These are phyloP conservation scores for Patella caerulea DNA, from an alignment of 2,888 invertebrate species.

Conservation along the genomic window DNA sequence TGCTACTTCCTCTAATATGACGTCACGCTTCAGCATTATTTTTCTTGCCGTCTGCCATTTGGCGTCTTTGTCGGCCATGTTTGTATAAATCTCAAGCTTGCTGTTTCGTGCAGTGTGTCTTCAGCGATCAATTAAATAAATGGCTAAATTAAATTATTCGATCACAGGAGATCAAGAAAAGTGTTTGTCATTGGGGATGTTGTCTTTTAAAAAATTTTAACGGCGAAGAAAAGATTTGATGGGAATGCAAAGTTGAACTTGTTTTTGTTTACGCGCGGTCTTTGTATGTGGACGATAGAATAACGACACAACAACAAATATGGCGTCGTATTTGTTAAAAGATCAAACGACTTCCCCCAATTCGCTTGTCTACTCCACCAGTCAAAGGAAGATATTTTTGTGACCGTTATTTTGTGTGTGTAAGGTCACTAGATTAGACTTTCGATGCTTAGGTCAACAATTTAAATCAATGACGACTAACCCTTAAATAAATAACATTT, in stretches of 20 bases:
- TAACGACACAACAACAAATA: conserved; percentile 17
- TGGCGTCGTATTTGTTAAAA: conserved; percentile 7
- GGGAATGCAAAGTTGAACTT: conserved; percentile 28
- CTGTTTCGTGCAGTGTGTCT: neutral
- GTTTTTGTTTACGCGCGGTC: conserved; percentile 22
- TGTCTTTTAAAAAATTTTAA: neutral
- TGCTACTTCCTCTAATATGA: too few species aligned
- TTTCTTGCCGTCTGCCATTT: neutral
- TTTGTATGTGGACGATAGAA: conserved; percentile 8
- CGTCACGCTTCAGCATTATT: neutral
- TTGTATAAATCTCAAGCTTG: neutral
- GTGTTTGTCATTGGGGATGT: neutral
- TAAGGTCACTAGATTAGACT: neutral
- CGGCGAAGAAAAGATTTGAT: neutral
- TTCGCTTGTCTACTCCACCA: conserved; percentile 4
- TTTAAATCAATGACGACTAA: conserved; percentile 9
- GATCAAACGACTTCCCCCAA: neutral
- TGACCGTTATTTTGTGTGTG: conserved; percentile 3
- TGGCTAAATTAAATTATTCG: conserved; percentile 4
- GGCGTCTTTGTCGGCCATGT: neutral
- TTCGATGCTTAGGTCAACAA: neutral
- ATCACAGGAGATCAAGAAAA: neutral
- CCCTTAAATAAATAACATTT: neutral
- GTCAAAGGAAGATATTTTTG: conserved; percentile 2
- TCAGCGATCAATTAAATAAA: conserved; percentile 5